phyloP scores from a whole-genome alignment of 1,140 invertebrate genomes.

The Drosophila asahinai region DNA sequence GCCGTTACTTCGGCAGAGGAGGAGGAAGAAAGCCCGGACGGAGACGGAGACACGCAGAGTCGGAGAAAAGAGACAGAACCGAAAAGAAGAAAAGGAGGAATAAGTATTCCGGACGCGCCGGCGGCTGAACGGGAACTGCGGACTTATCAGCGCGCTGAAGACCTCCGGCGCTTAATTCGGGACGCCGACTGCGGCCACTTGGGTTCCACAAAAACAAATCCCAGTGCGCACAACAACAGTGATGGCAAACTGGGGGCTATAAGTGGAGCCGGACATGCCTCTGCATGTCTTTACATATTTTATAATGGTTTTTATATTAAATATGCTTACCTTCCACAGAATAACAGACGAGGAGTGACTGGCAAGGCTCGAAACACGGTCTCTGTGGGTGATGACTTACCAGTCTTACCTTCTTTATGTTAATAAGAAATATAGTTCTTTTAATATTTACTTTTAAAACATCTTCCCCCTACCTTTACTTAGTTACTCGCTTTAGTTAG shows the following conservation, averaged over 20 bases:
- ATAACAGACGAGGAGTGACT: too few species aligned
- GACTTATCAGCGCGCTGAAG: conserved; percentile 75
- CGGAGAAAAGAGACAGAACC: not conserved
- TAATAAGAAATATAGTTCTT: too few species aligned
- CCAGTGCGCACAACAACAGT: conserved; percentile 52
- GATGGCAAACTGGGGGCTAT: conserved; percentile 14
- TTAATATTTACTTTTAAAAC: not conserved
- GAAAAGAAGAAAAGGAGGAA: not conserved
- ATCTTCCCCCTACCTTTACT: not conserved
- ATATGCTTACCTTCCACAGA: too few species aligned
- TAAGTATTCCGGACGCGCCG: conserved; percentile 42
- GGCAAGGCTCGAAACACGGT: too few species aligned
- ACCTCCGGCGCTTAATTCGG: conserved; percentile 65
- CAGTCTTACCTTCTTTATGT: too few species aligned
- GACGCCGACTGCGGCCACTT: conserved; percentile 53
- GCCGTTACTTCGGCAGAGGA: conserved; percentile 57
- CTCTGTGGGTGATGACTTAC: too few species aligned
- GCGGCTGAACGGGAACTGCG: conserved; percentile 45
- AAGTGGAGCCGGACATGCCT: too few species aligned
- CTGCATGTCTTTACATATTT: too few species aligned
- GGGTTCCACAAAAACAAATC: conserved; percentile 61
- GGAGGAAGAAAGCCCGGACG: conserved; percentile 55
- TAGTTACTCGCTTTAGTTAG: not conserved
- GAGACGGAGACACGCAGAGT: conserved; percentile 21
- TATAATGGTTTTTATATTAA: too few species aligned